A percentile compares a stretch with the other conserved stretches of the same genome.
These are phyloP conservation scores for Elegia similella DNA, from an alignment of 2,888 invertebrate species.

Conservation along the genomic window DNA sequence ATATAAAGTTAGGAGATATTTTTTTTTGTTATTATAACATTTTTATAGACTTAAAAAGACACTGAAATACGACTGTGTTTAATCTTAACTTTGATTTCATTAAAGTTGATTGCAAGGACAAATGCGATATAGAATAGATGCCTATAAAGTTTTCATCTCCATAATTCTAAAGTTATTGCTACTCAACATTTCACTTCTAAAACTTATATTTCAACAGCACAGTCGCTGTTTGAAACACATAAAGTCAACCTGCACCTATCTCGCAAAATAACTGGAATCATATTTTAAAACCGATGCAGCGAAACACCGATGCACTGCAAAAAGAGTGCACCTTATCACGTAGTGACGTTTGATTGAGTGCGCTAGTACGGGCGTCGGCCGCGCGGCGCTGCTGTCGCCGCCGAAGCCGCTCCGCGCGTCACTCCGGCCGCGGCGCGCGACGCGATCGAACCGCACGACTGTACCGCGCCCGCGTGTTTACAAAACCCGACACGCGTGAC, in stretches of 20 bases:
- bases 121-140: too few species aligned
- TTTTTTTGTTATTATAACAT: too few species aligned
- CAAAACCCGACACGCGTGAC: slow-evolving; percentile 43
- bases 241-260: slow-evolving; percentile 14
- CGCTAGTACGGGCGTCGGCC: slow-evolving; percentile 41
- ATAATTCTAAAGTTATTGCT: not conserved
- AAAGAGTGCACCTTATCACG: slow-evolving; percentile 51
- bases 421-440: slow-evolving; percentile 77
- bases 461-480: slow-evolving; percentile 45
- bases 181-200: not conserved
- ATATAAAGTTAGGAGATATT: too few species aligned
- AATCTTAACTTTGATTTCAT: too few species aligned
- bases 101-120: too few species aligned
- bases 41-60: too few species aligned
- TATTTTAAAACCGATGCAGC: slow-evolving; percentile 29
- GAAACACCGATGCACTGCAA: slow-evolving; percentile 44
- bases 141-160: too few species aligned
- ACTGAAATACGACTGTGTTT: too few species aligned
- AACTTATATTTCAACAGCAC: slow-evolving; percentile 4
- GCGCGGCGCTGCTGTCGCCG: slow-evolving; percentile 54
- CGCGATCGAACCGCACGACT: slow-evolving; percentile 56
- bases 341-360: slow-evolving; percentile 60
- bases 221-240: slow-evolving; percentile 12
- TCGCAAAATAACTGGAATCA: slow-evolving; percentile 19
- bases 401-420: slow-evolving; percentile 56